Base-by-base conservation (phyloP, 2,113 vertebrate species). In the Epinephelus lanceolatus region DNA sequence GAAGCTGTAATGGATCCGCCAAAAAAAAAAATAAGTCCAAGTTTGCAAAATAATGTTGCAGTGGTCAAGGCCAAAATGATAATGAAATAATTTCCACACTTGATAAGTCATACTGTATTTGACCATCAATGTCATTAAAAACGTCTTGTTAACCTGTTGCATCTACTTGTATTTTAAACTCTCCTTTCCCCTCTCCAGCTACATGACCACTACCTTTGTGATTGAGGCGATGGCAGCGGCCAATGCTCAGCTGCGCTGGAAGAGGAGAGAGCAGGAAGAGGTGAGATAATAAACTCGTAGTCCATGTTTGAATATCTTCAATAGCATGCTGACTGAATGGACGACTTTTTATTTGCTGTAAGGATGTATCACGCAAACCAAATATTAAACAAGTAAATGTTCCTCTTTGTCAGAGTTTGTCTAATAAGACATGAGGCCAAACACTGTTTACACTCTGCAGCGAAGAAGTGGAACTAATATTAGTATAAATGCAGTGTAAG, bases 211-310 rank as follows among this genome's bases (percentile, higher is more conserved):
- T 0, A 99, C 98, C 0, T 99, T 99, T 49, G 97, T 99, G 91
- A 96, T 99, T 13, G 98, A 99, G 95, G 97, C 98, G 73, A 99
- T 99, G 98, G 98, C 98, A 5, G 97, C 97, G 3, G 98, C 98
- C 68, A 99, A 99, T 0, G 98, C 98, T 51, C 97, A 97, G 88
- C 95, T 99, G 75, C 95, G 90, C 83, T 99, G 98, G 98, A 99
- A 99, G 93, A 97, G 97, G 88, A 95, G 97, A 88, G 97, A 99
- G 78, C 97, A 96, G 87, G 96, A 91, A 66, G 96, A 97, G 97
- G 98, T 98, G 82, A 87, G 88, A 42, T 9, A 0, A 62, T 9
- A 0, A 25, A 40, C 61, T 1, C 9, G 23, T 0, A 1, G 33
- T 23, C 45, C 21, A 0, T 11, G 68, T 61, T 60, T 45, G 60